phyloP scores from a whole-genome alignment of 2,888 invertebrate genomes.

The Sympetrum striolatum region DNA sequence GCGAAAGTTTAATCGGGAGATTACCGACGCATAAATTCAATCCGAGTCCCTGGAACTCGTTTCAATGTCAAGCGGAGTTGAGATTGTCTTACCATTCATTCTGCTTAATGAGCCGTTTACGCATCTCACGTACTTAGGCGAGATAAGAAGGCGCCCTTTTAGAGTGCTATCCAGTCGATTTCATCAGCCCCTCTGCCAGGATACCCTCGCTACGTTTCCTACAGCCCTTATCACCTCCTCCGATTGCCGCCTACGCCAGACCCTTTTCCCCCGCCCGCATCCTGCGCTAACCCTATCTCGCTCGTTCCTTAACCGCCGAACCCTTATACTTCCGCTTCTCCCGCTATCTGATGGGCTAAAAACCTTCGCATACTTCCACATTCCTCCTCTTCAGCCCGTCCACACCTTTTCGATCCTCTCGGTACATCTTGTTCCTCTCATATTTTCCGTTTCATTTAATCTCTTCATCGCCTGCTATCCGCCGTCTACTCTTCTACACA shows the following conservation, averaged over 20 bases:
- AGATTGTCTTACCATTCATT: constrained; percentile 8
- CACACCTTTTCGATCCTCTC: constrained; percentile 16
- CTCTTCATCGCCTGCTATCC: background rate
- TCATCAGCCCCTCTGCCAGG: background rate
- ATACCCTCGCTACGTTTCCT: background rate
- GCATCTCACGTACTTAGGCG: constrained; percentile 10
- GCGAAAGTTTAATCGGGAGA: background rate
- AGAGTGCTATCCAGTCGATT: background rate
- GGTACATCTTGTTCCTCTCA: constrained; percentile 41
- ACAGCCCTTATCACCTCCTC: background rate
- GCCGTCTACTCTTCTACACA: background rate
- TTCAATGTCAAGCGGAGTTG: background rate
- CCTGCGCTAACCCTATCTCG: background rate
- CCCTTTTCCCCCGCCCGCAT: background rate
- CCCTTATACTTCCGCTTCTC: background rate
- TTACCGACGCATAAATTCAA: background rate
- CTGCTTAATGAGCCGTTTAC: constrained; percentile 11
- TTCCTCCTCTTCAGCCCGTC: constrained; percentile 1
- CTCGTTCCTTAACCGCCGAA: background rate
- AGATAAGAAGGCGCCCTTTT: constrained; percentile 12
- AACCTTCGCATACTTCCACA: no score
- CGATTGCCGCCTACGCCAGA: background rate
- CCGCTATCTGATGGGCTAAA: background rate
- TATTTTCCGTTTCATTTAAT: background rate
- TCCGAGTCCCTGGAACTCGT: background rate